Percentiles rank a stretch among this genome's conserved stretches.
phyloP scores from a whole-genome alignment of 1,140 invertebrate species.

The Stegodyphus dumicola region DNA sequence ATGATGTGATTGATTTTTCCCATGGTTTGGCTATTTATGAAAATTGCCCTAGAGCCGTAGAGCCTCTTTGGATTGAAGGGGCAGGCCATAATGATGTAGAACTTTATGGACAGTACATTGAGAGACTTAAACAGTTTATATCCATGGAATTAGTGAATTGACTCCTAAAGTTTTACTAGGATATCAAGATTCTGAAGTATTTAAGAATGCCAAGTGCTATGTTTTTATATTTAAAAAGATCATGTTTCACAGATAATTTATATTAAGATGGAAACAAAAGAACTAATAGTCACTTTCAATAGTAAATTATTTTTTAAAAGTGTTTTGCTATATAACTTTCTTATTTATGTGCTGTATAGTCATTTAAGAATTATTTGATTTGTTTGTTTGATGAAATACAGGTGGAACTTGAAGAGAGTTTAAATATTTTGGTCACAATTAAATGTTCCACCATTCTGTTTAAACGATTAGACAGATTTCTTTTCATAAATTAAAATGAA shows the following conservation, averaged over 20 bases:
- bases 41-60: slow-evolving; percentile 93
- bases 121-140: slow-evolving; percentile 96
- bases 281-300: slow-evolving; percentile 9
- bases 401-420: too few species aligned
- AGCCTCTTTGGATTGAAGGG: slow-evolving; percentile 97
- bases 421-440: too few species aligned
- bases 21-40: slow-evolving; percentile 98
- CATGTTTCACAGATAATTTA: neutral
- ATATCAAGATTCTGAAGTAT: slow-evolving; percentile 2
- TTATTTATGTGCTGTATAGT: too few species aligned
- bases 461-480: too few species aligned
- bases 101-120: slow-evolving; percentile 95
- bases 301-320: slow-evolving; percentile 24
- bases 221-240: slow-evolving; percentile 9
- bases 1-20: slow-evolving; percentile 99
- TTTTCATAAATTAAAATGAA: slow-evolving; percentile 2
- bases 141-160: slow-evolving; percentile 82
- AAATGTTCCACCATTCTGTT: too few species aligned
- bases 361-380: too few species aligned
- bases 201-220: slow-evolving; percentile 21
- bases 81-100: slow-evolving; percentile 99
- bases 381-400: too few species aligned
- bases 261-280: neutral
- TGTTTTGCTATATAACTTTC: neutral
- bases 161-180: neutral